Evolutionary conservation across 2,113 vertebrate species (phyloP).

Genomic region (Anseranas semipalmata): DNA sequence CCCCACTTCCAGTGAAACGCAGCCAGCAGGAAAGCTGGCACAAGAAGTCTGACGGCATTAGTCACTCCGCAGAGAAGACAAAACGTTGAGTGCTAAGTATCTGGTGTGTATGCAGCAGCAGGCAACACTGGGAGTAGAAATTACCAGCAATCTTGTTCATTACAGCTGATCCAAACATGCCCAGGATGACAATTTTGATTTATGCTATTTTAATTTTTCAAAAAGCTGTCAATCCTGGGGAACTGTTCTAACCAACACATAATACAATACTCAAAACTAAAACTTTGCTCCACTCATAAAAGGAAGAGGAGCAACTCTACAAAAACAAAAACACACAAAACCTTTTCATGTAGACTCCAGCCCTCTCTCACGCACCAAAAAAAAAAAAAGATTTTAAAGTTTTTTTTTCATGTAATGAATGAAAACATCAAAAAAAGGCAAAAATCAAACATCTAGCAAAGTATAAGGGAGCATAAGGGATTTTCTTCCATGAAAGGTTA

Average conservation of each 20-base stretch:
- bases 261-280: background rate
- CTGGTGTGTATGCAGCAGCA: background rate
- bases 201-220: background rate
- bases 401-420: background rate
- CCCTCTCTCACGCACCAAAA: background rate
- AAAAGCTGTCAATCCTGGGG: background rate
- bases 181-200: background rate
- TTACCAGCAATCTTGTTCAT: background rate
- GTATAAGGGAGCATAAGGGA: background rate
- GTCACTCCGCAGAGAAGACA: background rate
- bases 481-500: background rate
- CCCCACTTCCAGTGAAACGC: background rate
- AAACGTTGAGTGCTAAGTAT: background rate
- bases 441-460: background rate
- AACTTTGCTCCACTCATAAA: background rate
- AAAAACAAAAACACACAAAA: background rate
- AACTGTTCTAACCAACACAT: background rate
- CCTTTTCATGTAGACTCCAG: background rate
- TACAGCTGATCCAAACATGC: background rate
- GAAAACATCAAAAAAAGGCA: background rate
- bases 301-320: background rate
- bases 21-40: background rate
- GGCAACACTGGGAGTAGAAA: background rate
- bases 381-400: background rate
- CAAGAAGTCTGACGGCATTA: background rate